phyloP scores from a whole-genome alignment of 2,888 invertebrate genomes.

The Actias luna region DNA sequence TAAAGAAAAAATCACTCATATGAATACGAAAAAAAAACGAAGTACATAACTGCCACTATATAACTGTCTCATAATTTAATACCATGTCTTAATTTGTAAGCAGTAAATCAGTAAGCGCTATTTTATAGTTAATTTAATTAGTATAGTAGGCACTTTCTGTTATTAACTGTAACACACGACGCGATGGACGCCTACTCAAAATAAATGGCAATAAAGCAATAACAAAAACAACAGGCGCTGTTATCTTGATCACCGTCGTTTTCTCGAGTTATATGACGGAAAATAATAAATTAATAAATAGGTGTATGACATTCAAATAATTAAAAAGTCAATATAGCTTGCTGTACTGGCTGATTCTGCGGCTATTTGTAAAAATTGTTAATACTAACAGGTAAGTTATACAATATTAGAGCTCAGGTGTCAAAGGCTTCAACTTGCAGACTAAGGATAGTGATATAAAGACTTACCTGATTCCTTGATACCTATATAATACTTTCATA shows the following conservation, averaged over 20 bases:
- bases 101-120: neutral
- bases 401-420: too few species aligned
- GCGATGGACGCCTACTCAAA: constrained; percentile 2
- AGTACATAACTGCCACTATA: neutral
- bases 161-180: neutral
- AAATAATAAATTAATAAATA: neutral
- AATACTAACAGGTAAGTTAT: too few species aligned
- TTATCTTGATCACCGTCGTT: neutral
- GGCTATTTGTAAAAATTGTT: too few species aligned
- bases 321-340: neutral
- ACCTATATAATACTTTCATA: too few species aligned
- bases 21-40: neutral
- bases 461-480: too few species aligned
- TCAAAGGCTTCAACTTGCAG: too few species aligned
- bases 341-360: too few species aligned
- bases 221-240: neutral
- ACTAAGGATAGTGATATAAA: too few species aligned
- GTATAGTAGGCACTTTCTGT: neutral
- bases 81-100: neutral
- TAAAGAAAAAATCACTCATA: neutral
- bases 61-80: constrained; percentile 1
- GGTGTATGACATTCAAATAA: neutral
- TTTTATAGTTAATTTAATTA: neutral
- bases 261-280: neutral
- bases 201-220: constrained; percentile 1